These are phyloP conservation scores for Orchesella cincta DNA, from an alignment of 1,140 invertebrate genomes.

Conservation along the genomic window DNA sequence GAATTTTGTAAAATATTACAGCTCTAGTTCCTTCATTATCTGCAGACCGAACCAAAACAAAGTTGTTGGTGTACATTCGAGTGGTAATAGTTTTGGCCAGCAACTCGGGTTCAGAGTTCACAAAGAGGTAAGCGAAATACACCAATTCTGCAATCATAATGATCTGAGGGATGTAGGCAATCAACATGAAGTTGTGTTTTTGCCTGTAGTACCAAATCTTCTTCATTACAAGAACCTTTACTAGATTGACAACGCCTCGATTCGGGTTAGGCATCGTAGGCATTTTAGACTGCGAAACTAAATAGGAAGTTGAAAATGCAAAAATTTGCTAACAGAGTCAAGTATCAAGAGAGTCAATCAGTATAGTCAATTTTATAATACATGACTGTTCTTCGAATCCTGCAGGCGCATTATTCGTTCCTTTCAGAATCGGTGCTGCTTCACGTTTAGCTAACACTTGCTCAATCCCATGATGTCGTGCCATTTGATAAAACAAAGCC, in stretches of 20 bases:
- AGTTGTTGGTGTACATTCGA: neutral
- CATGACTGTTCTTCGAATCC: neutral
- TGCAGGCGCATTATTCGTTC: neutral
- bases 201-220: conserved; percentile 4
- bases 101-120: neutral
- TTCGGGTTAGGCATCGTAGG: too few species aligned
- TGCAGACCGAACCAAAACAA: neutral
- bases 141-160: neutral
- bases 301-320: too few species aligned
- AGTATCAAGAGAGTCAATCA: too few species aligned
- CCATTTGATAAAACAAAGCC: neutral
- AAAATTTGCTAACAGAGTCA: too few species aligned
- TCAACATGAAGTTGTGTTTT: neutral
- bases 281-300: too few species aligned
- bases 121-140: neutral
- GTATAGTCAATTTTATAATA: too few species aligned
- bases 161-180: neutral
- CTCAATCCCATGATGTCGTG: neutral
- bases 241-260: neutral
- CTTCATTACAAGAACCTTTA: neutral
- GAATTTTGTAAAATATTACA: neutral
- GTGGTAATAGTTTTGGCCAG: neutral
- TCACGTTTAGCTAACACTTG: neutral
- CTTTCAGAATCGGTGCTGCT: neutral
- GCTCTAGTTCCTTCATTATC: neutral